Conservation (phyloP, 1,140 invertebrate genomes). For the Melitaea cinxia region DNA sequence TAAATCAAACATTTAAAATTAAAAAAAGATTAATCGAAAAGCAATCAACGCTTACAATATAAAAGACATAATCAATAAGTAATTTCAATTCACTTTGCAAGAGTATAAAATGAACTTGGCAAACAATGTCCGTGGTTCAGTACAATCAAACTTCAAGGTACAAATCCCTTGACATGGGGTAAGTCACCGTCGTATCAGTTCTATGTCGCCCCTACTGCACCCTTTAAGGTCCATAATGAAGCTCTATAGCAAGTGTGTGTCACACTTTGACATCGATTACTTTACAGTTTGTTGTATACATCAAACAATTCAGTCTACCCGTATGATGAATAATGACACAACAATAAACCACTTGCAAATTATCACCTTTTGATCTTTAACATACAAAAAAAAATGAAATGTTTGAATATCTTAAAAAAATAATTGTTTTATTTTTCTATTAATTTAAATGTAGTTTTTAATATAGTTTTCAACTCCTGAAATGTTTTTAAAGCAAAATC, state of each 20-base stretch:
- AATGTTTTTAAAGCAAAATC: too few species aligned
- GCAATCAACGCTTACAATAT: not conserved
- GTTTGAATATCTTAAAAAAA: too few species aligned
- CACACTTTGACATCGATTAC: conserved; percentile 33
- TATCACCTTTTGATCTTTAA: too few species aligned
- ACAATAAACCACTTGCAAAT: too few species aligned
- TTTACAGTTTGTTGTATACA: not conserved
- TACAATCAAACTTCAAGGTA: conserved; percentile 38
- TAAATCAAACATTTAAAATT: not conserved
- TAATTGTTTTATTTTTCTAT: too few species aligned
- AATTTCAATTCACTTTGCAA: conserved; percentile 10
- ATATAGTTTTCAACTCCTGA: too few species aligned
- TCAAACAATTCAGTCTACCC: not conserved
- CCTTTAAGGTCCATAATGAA: conserved; percentile 53
- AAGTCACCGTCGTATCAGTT: conserved; percentile 35
- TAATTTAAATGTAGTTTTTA: too few species aligned
- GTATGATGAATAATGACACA: too few species aligned
- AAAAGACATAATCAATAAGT: conserved; percentile 5
- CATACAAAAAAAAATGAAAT: too few species aligned
- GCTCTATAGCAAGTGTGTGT: conserved; percentile 46
- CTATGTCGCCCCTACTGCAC: conserved; percentile 23
- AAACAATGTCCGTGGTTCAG: conserved; percentile 25
- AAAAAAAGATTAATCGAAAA: not conserved
- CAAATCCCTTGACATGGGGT: conserved; percentile 43
- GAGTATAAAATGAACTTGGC: conserved; percentile 27